A percentile compares a stretch with the other conserved stretches of the same genome.
Conservation (phyloP, 2,797 vertebrate genomes). For the Acrossocheilus wenchowensis region DNA sequence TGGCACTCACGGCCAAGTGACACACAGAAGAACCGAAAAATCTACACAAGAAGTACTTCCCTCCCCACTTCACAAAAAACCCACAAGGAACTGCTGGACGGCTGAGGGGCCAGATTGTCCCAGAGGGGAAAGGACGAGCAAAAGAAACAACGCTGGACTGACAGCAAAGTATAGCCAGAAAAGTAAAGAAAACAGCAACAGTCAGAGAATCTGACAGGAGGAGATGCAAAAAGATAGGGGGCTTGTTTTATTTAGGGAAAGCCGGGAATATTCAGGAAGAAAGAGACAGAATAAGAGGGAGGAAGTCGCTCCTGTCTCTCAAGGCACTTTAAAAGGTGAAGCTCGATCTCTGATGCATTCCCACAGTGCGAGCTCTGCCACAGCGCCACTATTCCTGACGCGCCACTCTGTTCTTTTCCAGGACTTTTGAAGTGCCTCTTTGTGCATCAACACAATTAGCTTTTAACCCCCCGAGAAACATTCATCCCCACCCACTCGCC, state of each 20-base stretch:
- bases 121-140: neutral
- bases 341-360: conserved; percentile 44
- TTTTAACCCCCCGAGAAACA: conserved; percentile 57
- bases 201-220: conserved; percentile 17
- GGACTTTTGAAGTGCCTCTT: conserved; percentile 59
- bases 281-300: conserved; percentile 26
- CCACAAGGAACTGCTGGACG: conserved; percentile 89
- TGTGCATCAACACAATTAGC: conserved; percentile 59
- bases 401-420: conserved; percentile 49
- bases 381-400: conserved; percentile 42
- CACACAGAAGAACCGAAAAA: conserved; percentile 97
- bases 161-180: conserved; percentile 30
- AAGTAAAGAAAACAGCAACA: conserved; percentile 26
- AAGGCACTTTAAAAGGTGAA: conserved; percentile 50
- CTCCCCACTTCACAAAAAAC: conserved; percentile 81
- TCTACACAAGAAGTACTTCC: conserved; percentile 94
- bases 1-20: conserved; percentile 92
- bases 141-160: conserved; percentile 29
- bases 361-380: conserved; percentile 37
- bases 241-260: conserved; percentile 7
- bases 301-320: conserved; percentile 41
- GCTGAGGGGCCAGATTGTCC: conserved; percentile 70
- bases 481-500: conserved; percentile 44
- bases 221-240: neutral
- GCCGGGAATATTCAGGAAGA: neutral